Conservation (phyloP, 2,888 invertebrate species). For the Acrobasis suavella region DNA sequence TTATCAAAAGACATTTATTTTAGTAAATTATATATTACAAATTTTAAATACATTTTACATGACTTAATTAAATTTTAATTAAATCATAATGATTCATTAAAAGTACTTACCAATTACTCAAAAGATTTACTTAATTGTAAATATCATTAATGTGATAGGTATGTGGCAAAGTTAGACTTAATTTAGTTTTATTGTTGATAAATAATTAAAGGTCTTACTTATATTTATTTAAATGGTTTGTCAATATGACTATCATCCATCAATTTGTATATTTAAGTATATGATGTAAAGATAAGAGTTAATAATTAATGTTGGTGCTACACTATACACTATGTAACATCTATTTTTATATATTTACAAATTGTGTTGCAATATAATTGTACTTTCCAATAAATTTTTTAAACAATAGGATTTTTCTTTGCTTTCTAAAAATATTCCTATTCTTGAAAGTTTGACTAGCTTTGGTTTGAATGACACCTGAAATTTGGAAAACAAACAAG, state of each 20-base stretch:
- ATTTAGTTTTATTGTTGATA: not conserved
- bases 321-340: slow-evolving; percentile 17
- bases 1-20: not conserved
- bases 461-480: too few species aligned
- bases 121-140: slow-evolving; percentile 9
- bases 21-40: not conserved
- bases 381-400: slow-evolving; percentile 1
- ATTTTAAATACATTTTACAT: not conserved
- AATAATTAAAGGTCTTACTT: not conserved
- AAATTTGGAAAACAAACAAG: too few species aligned
- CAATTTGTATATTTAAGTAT: not conserved
- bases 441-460: too few species aligned
- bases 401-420: not conserved
- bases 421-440: not conserved
- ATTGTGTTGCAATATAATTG: slow-evolving; percentile 11
- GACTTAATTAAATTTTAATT: not conserved
- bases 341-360: slow-evolving; percentile 26
- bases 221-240: not conserved
- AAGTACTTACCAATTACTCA: not conserved
- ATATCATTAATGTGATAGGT: slow-evolving; percentile 7
- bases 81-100: not conserved
- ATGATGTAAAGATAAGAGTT: slow-evolving; percentile 28
- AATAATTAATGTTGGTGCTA: slow-evolving; percentile 52
- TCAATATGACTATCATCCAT: not conserved
- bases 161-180: slow-evolving; percentile 31